phyloP scores from a whole-genome alignment of 2,797 vertebrate species.

The Hoplostethus atlanticus region DNA sequence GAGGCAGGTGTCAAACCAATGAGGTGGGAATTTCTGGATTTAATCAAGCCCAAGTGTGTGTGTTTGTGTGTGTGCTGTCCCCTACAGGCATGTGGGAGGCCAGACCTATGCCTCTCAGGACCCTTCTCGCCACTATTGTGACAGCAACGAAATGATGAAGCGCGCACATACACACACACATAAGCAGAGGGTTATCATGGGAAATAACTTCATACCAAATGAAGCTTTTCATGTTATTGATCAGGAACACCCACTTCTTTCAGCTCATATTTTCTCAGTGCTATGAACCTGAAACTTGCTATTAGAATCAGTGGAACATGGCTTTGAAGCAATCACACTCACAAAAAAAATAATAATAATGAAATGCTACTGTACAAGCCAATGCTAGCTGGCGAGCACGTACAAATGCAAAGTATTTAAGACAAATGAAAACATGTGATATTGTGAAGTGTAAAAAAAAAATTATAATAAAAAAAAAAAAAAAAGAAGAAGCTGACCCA shows the following conservation, averaged over 20 bases:
- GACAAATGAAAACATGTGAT: neutral
- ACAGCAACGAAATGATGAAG: conserved; percentile 53
- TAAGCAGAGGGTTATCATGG: conserved; percentile 38
- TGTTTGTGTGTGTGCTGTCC: conserved; percentile 15
- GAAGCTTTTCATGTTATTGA: conserved; percentile 50
- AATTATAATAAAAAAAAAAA: too few species aligned
- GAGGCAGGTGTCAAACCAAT: conserved; percentile 44
- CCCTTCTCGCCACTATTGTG: conserved; percentile 37
- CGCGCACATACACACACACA: neutral
- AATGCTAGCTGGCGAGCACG: neutral
- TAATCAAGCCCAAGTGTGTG: conserved; percentile 37
- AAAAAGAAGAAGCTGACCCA: neutral
- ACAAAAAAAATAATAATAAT: neutral
- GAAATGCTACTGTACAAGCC: neutral
- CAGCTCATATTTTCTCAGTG: conserved; percentile 23
- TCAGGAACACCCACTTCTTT: conserved; percentile 37
- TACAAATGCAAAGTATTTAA: neutral
- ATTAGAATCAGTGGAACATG: neutral
- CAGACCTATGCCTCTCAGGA: conserved; percentile 37
- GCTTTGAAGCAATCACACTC: neutral
- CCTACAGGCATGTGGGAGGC: conserved; percentile 55
- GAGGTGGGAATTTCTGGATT: conserved; percentile 47
- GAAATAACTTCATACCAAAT: conserved; percentile 54
- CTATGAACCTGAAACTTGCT: conserved; percentile 1
- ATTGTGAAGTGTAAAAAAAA: too few species aligned